Percentiles rank a stretch among this genome's conserved stretches.
phyloP scores from a whole-genome alignment of 2,113 vertebrate species.

The Nothocercus julius region DNA sequence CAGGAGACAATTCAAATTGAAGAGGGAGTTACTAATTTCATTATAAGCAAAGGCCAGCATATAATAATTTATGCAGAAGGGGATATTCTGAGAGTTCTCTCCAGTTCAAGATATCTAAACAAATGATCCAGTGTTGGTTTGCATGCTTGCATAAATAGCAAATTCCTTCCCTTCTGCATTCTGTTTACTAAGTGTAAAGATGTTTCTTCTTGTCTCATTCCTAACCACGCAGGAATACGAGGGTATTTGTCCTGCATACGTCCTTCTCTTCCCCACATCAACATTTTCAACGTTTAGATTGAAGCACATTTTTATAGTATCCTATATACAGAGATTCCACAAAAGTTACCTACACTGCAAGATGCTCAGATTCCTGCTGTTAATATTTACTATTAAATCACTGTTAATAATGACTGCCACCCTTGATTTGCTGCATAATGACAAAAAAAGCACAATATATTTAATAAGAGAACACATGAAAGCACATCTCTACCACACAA shows the following conservation, averaged over 20 bases:
- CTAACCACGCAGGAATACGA: not conserved
- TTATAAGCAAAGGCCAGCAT: not conserved
- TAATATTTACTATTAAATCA: not conserved
- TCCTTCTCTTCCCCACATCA: not conserved
- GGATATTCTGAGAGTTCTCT: not conserved
- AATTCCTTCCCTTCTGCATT: conserved; percentile 40
- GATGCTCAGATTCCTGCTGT: not conserved
- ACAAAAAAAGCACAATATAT: not conserved
- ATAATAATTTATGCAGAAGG: not conserved
- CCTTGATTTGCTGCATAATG: not conserved
- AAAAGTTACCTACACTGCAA: not conserved
- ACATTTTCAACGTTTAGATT: not conserved
- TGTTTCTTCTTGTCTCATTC: not conserved
- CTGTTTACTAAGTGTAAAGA: conserved; percentile 29
- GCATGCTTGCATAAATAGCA: conserved; percentile 12
- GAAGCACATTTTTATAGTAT: not conserved
- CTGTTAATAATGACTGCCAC: not conserved
- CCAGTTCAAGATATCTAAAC: conserved; percentile 19
- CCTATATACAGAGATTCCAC: not conserved
- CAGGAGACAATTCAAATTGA: not conserved
- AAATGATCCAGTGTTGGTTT: not conserved
- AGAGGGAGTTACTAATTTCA: not conserved
- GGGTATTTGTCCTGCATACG: not conserved
- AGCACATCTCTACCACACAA: not conserved
- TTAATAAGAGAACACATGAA: not conserved